These are phyloP conservation scores for Coccyzus lansbergi DNA, from an alignment of 2,797 vertebrate species.

Conservation along the genomic window DNA sequence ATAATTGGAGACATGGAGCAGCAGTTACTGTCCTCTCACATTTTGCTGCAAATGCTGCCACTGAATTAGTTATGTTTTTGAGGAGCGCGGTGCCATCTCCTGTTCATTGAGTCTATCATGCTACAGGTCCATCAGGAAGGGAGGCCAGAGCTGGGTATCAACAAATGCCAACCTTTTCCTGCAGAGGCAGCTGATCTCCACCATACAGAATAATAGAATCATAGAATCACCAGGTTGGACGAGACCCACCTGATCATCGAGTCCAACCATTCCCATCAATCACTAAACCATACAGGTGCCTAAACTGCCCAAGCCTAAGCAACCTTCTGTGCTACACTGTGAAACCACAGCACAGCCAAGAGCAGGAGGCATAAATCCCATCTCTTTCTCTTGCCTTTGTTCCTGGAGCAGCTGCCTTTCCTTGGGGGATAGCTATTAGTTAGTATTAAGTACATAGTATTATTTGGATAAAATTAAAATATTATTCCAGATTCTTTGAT, in stretches of 20 bases:
- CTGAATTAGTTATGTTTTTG: not conserved
- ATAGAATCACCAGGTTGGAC: no score
- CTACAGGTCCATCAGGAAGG: not conserved
- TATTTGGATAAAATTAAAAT: not conserved
- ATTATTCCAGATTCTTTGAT: not conserved
- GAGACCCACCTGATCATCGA: no score
- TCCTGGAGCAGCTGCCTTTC: not conserved
- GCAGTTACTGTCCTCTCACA: not conserved
- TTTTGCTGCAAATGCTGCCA: not conserved
- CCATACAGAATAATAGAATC: no score
- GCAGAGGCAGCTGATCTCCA: not conserved
- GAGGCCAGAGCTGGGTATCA: not conserved
- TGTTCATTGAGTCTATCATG: not conserved
- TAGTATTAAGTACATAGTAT: not conserved
- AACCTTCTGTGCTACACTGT: not conserved
- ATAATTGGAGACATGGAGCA: not conserved
- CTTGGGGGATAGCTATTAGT: rapidly evolving
- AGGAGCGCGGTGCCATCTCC: not conserved
- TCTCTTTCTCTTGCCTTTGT: not conserved
- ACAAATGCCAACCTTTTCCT: not conserved
- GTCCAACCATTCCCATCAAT: no score
- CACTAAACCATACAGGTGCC: not conserved
- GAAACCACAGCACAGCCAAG: not conserved
- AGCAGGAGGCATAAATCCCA: not conserved
- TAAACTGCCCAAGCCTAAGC: not conserved